Percentiles rank a stretch among this genome's conserved stretches.
Conservation (phyloP, 2,113 vertebrate species). For the Chloebia gouldiae region DNA sequence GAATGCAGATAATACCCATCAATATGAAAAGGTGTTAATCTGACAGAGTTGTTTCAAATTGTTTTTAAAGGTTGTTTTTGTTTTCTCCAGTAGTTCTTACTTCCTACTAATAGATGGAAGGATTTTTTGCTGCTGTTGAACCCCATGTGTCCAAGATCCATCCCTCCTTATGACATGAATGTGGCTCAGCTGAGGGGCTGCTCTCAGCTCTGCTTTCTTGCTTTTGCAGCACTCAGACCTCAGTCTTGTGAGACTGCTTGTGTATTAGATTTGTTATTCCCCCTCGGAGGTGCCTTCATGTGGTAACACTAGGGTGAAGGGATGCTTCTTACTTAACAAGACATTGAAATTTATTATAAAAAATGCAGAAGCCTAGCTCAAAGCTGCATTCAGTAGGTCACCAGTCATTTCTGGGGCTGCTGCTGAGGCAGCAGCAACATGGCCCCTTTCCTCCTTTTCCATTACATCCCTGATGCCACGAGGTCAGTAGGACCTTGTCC, state of each 20-base stretch:
- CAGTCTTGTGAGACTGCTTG: neutral
- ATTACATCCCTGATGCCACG: neutral
- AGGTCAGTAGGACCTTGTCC: neutral
- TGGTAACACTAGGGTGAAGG: neutral
- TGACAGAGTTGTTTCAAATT: neutral
- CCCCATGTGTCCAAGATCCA: rapidly evolving
- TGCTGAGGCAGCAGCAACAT: neutral
- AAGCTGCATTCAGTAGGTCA: neutral
- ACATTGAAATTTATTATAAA: neutral
- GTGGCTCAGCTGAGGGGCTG: neutral
- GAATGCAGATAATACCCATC: neutral
- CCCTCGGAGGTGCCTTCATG: neutral
- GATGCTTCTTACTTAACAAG: neutral
- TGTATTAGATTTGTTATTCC: neutral
- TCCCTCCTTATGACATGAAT: neutral
- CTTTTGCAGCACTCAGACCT: neutral
- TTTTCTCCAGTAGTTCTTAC: neutral
- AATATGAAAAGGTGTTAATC: neutral
- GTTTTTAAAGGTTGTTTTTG: neutral
- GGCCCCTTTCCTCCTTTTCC: neutral
- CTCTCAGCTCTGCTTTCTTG: neutral
- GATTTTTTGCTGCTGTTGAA: neutral
- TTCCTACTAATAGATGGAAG: neutral
- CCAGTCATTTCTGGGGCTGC: neutral
- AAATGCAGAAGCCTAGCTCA: neutral